phyloP scores from a whole-genome alignment of 2,113 vertebrate genomes.

The Grammomys dolichurus region DNA sequence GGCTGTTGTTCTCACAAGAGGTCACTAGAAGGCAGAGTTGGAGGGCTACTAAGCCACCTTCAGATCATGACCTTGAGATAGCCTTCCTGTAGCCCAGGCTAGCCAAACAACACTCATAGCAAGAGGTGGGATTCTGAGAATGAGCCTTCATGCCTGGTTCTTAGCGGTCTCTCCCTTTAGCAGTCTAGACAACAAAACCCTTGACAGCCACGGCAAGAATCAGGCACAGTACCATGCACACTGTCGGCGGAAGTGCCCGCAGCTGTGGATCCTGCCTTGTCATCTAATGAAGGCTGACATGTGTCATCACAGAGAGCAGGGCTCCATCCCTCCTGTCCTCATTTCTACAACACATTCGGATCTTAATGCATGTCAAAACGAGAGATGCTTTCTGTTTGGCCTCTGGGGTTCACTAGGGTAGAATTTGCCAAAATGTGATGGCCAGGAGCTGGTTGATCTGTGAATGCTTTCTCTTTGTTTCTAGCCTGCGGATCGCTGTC shows the following conservation, averaged over 20 bases:
- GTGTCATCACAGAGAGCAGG: background rate
- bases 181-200: background rate
- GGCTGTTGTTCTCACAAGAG: background rate
- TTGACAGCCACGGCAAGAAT: background rate
- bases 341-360: background rate
- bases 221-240: background rate
- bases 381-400: background rate
- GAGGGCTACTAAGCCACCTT: background rate
- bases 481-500: background rate
- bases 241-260: background rate
- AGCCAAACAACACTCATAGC: background rate
- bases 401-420: background rate
- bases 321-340: background rate
- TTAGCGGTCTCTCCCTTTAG: background rate
- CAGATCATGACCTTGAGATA: background rate
- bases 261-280: rapidly evolving
- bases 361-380: background rate
- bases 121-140: background rate
- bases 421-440: slow-evolving; percentile 55
- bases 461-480: slow-evolving; percentile 68
- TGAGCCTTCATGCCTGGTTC: background rate
- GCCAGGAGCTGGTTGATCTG: slow-evolving; percentile 71
- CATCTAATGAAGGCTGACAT: too few species aligned
- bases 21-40: background rate
- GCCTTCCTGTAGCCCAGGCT: background rate